These are phyloP conservation scores for Psix sp. DNA, from an alignment of 1,140 invertebrate species.

Conservation along the genomic window DNA sequence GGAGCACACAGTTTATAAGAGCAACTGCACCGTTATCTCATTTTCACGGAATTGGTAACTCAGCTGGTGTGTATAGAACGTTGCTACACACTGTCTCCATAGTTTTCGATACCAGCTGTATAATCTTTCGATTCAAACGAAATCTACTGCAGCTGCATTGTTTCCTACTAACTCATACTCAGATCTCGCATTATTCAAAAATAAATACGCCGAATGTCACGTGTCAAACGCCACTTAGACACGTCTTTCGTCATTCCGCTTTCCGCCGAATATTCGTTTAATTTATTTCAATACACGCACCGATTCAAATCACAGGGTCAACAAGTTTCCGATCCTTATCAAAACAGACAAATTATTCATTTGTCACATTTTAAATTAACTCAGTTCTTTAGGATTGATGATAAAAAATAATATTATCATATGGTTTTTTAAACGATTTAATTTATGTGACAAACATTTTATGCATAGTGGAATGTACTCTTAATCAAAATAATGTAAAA, in stretches of 20 bases:
- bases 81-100: constrained; percentile 36
- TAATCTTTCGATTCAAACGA: constrained; percentile 50
- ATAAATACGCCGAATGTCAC: constrained; percentile 38
- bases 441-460: too few species aligned
- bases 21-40: constrained; percentile 49
- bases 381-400: not conserved
- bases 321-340: constrained; percentile 6
- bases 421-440: too few species aligned
- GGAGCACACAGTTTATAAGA: constrained; percentile 16
- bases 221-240: constrained; percentile 29
- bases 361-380: not conserved
- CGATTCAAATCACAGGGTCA: constrained; percentile 15
- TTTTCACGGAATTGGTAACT: constrained; percentile 46
- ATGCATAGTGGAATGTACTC: too few species aligned
- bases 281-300: constrained; percentile 19
- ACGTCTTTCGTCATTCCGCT: constrained; percentile 11
- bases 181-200: constrained; percentile 45
- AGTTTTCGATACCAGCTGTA: constrained; percentile 47
- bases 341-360: not conserved
- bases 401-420: too few species aligned
- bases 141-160: constrained; percentile 55
- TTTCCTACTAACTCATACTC: constrained; percentile 30
- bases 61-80: constrained; percentile 44
- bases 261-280: not conserved
- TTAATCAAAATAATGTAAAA: too few species aligned